phyloP scores from a whole-genome alignment of 1,140 invertebrate genomes.

The Solenopsis fugax region DNA sequence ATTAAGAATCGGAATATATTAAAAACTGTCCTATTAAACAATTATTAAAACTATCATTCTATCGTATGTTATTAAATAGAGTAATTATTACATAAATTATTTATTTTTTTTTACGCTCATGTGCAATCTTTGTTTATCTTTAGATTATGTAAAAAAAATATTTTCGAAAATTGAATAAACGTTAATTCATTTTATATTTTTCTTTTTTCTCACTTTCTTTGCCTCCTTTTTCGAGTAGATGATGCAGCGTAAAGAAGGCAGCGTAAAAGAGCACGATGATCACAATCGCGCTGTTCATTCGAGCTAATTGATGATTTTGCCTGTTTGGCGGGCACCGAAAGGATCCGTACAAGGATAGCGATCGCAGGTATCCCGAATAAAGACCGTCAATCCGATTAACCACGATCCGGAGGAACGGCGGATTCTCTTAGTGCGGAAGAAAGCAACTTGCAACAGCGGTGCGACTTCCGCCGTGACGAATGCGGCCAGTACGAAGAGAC shows the following conservation, averaged over 20 bases:
- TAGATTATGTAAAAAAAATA: neutral
- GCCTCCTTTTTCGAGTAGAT: neutral
- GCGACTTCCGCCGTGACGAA: conserved; percentile 73
- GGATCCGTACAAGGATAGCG: conserved; percentile 37
- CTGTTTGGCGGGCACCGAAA: neutral
- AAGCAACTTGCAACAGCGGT: conserved; percentile 18
- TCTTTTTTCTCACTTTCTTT: conserved; percentile 7
- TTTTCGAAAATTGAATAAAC: neutral
- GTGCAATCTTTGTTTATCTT: neutral
- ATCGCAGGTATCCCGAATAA: conserved; percentile 44
- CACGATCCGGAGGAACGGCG: conserved; percentile 35
- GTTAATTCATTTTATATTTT: neutral
- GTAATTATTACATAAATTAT: neutral
- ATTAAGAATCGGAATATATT: neutral
- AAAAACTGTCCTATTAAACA: neutral
- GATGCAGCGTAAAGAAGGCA: conserved; percentile 39
- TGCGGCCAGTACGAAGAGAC: conserved; percentile 55
- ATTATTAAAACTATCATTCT: neutral
- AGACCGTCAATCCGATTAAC: conserved; percentile 24
- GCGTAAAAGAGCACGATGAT: conserved; percentile 39
- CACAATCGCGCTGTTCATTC: conserved; percentile 29
- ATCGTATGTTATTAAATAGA: neutral
- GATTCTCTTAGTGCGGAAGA: conserved; percentile 29
- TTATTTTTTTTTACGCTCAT: neutral
- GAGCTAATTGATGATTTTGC: conserved; percentile 53